These are phyloP conservation scores for Neostethus bicornis DNA, from an alignment of 2,797 vertebrate genomes.

Conservation along the genomic window DNA sequence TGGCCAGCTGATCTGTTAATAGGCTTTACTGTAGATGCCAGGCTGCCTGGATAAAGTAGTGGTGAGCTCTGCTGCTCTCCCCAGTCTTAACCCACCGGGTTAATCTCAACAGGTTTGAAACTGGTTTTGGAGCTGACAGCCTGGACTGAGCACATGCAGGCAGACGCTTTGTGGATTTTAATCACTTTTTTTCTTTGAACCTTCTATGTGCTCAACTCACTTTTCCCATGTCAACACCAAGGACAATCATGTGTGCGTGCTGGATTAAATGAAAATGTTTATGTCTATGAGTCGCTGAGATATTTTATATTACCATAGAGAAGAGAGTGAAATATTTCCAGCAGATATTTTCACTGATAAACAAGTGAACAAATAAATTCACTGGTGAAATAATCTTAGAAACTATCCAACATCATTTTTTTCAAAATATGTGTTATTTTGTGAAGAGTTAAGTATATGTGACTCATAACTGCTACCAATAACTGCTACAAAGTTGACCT, in stretches of 20 bases:
- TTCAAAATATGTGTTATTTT: background rate
- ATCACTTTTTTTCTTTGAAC: constrained; percentile 15
- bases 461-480: background rate
- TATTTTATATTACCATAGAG: no score
- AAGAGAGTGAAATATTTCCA: no score
- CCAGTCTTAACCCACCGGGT: constrained; percentile 42
- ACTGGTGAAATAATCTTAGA: no score
- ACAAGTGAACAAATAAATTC: no score
- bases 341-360: no score
- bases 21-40: constrained; percentile 67
- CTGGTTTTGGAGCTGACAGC: constrained; percentile 49
- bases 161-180: constrained; percentile 12
- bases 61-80: constrained; percentile 37
- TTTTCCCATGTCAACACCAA: background rate
- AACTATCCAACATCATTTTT: no score
- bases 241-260: no score
- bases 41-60: constrained; percentile 61
- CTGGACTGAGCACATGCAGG: constrained; percentile 32
- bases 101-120: constrained; percentile 75
- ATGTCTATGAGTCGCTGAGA: no score
- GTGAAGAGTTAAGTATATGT: background rate
- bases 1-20: constrained; percentile 73
- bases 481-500: constrained; percentile 1
- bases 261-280: no score
- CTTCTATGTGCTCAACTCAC: background rate